These are phyloP conservation scores for Emydocephalus ijimae DNA, from an alignment of 2,113 vertebrate genomes.

Conservation along the genomic window DNA sequence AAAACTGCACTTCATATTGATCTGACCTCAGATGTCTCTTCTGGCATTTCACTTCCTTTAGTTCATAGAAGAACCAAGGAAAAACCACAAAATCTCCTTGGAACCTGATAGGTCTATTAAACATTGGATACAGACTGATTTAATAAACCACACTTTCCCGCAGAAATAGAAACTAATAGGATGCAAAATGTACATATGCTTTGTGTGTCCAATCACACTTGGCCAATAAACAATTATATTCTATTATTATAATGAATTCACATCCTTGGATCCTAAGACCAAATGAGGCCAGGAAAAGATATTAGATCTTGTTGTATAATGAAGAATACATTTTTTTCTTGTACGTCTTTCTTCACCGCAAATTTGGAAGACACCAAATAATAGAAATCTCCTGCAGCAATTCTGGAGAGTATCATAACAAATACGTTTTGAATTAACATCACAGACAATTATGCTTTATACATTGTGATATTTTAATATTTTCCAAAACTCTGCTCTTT, in stretches of 20 bases:
- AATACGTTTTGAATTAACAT: constrained; percentile 5
- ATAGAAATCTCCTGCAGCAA: background rate
- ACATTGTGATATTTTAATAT: background rate
- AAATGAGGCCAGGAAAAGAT: background rate
- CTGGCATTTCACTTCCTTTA: background rate
- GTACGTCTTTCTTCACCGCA: no score
- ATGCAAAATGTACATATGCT: background rate
- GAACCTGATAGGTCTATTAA: background rate
- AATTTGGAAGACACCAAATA: background rate
- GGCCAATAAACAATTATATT: no score
- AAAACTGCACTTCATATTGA: background rate
- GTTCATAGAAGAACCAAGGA: background rate
- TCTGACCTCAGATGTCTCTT: background rate
- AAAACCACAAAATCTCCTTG: background rate
- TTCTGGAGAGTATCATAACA: background rate
- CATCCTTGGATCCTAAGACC: background rate
- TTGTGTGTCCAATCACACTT: no score
- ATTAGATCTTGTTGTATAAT: background rate
- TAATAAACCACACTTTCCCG: background rate
- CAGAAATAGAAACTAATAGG: background rate
- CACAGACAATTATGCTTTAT: background rate
- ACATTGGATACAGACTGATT: background rate
- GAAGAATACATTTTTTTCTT: background rate
- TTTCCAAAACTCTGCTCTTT: constrained; percentile 3
- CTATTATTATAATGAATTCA: no score